A percentile compares a stretch with the other conserved stretches of the same genome.
Conservation (phyloP, 2,888 invertebrate genomes). For the Morpho achilles region DNA sequence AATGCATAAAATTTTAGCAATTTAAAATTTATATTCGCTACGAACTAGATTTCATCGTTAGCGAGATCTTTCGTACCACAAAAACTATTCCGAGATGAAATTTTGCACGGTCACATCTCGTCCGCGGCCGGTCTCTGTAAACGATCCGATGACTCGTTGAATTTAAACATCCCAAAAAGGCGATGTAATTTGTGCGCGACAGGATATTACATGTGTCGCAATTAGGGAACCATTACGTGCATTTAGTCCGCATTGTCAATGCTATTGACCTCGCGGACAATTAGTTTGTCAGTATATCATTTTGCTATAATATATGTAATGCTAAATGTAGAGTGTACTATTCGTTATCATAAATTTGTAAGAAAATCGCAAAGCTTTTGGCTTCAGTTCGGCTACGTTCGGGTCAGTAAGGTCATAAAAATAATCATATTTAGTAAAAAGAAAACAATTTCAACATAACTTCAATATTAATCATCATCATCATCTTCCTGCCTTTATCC, state of each 20-base stretch:
- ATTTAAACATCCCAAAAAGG: constrained; percentile 7
- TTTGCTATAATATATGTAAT: too few species aligned
- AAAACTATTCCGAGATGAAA: background rate
- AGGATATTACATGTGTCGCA: constrained; percentile 38
- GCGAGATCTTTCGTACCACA: background rate
- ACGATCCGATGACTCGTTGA: background rate
- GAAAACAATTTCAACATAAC: too few species aligned
- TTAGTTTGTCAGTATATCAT: constrained; percentile 36
- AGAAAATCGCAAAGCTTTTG: too few species aligned
- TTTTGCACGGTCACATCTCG: background rate
- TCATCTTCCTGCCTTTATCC: too few species aligned
- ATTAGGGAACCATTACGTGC: constrained; percentile 42
- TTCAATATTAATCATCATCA: too few species aligned
- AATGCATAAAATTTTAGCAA: too few species aligned
- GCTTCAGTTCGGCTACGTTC: too few species aligned
- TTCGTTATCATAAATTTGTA: too few species aligned
- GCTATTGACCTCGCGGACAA: constrained; percentile 42
- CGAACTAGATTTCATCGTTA: background rate
- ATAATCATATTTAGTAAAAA: too few species aligned
- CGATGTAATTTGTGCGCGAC: constrained; percentile 23
- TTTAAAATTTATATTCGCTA: too few species aligned
- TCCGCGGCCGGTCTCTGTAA: background rate
- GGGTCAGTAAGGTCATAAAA: too few species aligned
- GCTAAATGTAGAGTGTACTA: too few species aligned
- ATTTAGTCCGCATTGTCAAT: constrained; percentile 48